Percentiles rank a stretch among this genome's conserved stretches.
Evolutionary conservation across 2,113 vertebrate species (phyloP).

Genomic region (Mixornis gularis): DNA sequence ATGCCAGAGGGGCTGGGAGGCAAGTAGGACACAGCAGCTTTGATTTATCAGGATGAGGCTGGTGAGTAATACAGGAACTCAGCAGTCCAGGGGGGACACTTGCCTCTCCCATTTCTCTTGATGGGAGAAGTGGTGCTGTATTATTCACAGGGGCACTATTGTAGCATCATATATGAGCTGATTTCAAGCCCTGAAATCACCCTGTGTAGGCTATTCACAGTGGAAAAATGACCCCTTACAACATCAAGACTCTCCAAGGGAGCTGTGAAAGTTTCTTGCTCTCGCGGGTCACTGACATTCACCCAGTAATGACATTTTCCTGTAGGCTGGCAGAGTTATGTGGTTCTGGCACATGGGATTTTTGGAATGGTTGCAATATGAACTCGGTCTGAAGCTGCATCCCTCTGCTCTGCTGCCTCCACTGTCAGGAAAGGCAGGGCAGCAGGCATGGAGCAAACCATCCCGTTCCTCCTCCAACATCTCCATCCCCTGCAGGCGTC

Average conservation of each 20-base stretch:
- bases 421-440: not conserved
- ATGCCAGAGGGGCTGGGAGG: too few relatives aligned
- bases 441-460: not conserved
- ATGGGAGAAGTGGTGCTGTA: not conserved
- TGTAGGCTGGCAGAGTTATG: not conserved
- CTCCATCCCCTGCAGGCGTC: not conserved
- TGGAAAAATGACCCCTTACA: not conserved
- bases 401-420: not conserved
- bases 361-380: conserved; percentile 32
- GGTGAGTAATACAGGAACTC: not conserved
- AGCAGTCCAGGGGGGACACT: not conserved
- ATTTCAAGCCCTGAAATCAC: not conserved
- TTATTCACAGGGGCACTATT: not conserved
- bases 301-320: conserved; percentile 48
- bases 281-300: not conserved
- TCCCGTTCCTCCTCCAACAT: rapidly evolving
- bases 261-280: conserved; percentile 53
- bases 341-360: conserved; percentile 27
- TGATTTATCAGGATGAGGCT: not conserved
- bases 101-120: not conserved
- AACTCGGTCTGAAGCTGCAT: not conserved
- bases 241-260: not conserved
- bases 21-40: not conserved
- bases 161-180: not conserved
- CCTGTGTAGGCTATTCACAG: not conserved